Base-by-base conservation (phyloP, 2,797 vertebrate species). In the Phyllotis vaccarum region DNA sequence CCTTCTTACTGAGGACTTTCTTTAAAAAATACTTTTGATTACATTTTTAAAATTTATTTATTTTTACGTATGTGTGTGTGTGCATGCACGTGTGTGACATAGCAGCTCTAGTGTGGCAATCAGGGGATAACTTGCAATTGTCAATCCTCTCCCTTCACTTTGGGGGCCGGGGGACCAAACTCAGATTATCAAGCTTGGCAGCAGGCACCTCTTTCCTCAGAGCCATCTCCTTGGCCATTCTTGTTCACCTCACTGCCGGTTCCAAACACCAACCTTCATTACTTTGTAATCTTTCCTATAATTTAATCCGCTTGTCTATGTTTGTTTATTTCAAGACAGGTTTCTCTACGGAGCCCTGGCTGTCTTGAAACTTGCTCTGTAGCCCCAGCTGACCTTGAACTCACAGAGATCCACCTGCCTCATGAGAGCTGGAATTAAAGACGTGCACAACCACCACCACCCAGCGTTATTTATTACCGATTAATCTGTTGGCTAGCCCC, bases 31-130 rank as follows among this genome's bases (percentile, higher is more conserved):
- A 40, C 52, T 88, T 58, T 83, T 64, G 40, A 6, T 46, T 89
- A 68, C 21, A 66, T 52, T 54, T 68, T n/a, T 10, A 54, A 60
- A 37, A 56, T 43, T 40, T 34, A 14, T 66, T 24, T 85, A 49
- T 49, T 14, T 46, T 21, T 83, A 19, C 12, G 3, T 64, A 16
- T 60, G 7, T 37, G 34, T 54, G 8, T 11, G 9, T 34, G 24
- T 4, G 58, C 4, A 0, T 16, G 52, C 11, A 2, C 5, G 43
- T 2, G 2, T 2, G 0, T 3, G 21, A 31, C 19, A n/a, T 17
- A 52, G 12, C 46, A 52, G 12, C 46, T 68, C 43, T 11, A 49
- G 3, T 52, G 31, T 68, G 46, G 34, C 49, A 29, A 22, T n/a
- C 62, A 52, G 62, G 24, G 31, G 82, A 64, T 19, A 46, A 43